Base-by-base conservation (phyloP, 2,888 invertebrate species). In the Taenaris catops region DNA sequence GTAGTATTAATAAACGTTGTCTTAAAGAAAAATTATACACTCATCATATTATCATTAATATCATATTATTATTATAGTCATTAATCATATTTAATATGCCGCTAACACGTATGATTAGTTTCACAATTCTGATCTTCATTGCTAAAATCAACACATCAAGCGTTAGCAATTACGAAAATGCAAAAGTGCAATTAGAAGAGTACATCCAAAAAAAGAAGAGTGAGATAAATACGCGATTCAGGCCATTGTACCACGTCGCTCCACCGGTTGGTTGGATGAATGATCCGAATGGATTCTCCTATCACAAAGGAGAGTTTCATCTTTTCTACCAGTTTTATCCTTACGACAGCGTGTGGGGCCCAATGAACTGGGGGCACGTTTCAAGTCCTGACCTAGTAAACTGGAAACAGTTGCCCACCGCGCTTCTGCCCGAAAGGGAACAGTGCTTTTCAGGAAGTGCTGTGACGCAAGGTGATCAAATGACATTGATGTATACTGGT, bases 321-420 rank as follows among this genome's bases (percentile, higher is more conserved):
- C 53, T 88, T 0, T 89, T 88, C 55, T 89, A 81, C 46, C 89
- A 89, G 50, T 86, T 72, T 43, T 81, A 89, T 44, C 89, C 89
- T 0, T 75, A 83, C 34, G 74, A 70, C 16, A 67, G 75, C 9
- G 49, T 57, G 0, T 83, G 78, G 80, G 84, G 84, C 0, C 78
- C 84, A 0, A 88, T 88, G 79, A 87, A 88, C 38, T 89, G 89
- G 89, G 89, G 88, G 0, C 89, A 89, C 41, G 78, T 56, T 1
- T 43, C 58, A 1, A 87, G 88, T 31, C 49, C 61, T 0, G 86
- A 89, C 42, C 55, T 89, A 8, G 72, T 89, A 0, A 63, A 74
- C 42, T 89, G 89, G 89, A 60, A 63, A 16, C 66, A 81, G 29
- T 53, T 76, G 1, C 86, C 87, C 0, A 83, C 88, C 3, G 88